These are phyloP conservation scores for Ricordea florida DNA, from an alignment of 92 coral and sea anemone species.

Conservation along the genomic window DNA sequence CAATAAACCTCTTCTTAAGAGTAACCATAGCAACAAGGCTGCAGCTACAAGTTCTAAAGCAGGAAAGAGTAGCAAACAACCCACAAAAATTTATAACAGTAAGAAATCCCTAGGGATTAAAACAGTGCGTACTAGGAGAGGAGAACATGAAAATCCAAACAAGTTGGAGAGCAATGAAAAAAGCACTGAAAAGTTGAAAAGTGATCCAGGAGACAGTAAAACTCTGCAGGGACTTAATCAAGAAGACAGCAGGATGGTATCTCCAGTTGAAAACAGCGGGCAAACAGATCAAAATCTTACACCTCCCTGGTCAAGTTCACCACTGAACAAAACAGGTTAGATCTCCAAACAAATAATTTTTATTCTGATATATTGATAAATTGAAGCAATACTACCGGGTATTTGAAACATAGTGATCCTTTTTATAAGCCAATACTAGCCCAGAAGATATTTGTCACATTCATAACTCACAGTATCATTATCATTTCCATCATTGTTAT, in stretches of 20 bases:
- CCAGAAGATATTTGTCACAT: too few relatives aligned
- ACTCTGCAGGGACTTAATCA: background rate
- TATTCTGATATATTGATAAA: too few relatives aligned
- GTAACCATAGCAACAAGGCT: conserved; percentile 4
- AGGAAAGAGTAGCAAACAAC: background rate
- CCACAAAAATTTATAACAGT: conserved; percentile 31
- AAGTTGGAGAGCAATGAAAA: background rate
- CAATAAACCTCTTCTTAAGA: conserved; percentile 41
- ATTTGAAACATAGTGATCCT: too few relatives aligned
- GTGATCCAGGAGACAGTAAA: too few relatives aligned
- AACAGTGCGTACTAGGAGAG: conserved; percentile 58
- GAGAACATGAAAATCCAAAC: conserved; percentile 28
- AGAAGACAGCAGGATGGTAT: background rate
- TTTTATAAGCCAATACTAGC: too few relatives aligned
- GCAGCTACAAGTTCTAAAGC: background rate
- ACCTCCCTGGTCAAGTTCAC: conserved; percentile 31
- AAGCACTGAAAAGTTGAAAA: background rate
- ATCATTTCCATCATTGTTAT: too few relatives aligned
- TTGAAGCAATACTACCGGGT: too few relatives aligned
- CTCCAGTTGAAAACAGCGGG: background rate
- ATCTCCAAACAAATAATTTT: background rate
- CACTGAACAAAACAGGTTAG: conserved; percentile 42
- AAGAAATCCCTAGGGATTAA: conserved; percentile 80
- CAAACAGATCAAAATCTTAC: conserved; percentile 9
- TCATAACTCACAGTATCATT: too few relatives aligned